Conservation (phyloP, 1,140 invertebrate species). For the Drosophila auraria region DNA sequence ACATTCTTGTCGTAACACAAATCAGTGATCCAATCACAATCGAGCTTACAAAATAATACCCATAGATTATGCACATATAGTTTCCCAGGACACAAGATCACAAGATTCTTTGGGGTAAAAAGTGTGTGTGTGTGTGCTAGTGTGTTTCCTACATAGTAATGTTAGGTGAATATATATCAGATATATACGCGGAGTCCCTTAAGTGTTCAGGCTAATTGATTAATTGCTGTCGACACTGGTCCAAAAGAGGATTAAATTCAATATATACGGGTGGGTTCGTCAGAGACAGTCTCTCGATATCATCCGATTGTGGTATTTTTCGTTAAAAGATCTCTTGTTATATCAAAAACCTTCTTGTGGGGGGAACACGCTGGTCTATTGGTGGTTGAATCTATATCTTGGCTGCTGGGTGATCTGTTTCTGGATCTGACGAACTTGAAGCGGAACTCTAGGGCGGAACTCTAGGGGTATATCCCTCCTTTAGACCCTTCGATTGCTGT, state of each 20-base stretch:
- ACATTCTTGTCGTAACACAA: constrained; percentile 16
- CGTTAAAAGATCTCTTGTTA: constrained; percentile 1
- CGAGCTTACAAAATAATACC: constrained; percentile 72
- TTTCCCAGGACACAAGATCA: constrained; percentile 27
- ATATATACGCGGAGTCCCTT: constrained; percentile 34
- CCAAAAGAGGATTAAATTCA: constrained; percentile 43
- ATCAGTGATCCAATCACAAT: constrained; percentile 30
- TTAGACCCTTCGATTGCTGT: constrained; percentile 67
- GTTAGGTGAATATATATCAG: constrained; percentile 25
- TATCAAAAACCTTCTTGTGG: background rate
- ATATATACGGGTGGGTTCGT: constrained; percentile 47
- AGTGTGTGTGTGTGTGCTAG: constrained; percentile 12
- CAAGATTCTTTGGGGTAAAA: constrained; percentile 20
- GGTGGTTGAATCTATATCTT: constrained; percentile 16
- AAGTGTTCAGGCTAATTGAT: constrained; percentile 36
- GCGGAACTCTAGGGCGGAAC: background rate
- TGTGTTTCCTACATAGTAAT: constrained; percentile 18
- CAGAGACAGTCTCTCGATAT: constrained; percentile 51
- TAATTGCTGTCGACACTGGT: constrained; percentile 40
- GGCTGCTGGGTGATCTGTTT: constrained; percentile 4
- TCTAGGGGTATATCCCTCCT: background rate
- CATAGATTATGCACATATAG: constrained; percentile 54
- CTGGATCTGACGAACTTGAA: constrained; percentile 33
- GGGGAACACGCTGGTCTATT: constrained; percentile 72
- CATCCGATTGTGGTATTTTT: constrained; percentile 2